Evolutionary conservation across 92 coral and sea anemone species (phyloP).

Genomic region (Parazoanthus atlanticus): DNA sequence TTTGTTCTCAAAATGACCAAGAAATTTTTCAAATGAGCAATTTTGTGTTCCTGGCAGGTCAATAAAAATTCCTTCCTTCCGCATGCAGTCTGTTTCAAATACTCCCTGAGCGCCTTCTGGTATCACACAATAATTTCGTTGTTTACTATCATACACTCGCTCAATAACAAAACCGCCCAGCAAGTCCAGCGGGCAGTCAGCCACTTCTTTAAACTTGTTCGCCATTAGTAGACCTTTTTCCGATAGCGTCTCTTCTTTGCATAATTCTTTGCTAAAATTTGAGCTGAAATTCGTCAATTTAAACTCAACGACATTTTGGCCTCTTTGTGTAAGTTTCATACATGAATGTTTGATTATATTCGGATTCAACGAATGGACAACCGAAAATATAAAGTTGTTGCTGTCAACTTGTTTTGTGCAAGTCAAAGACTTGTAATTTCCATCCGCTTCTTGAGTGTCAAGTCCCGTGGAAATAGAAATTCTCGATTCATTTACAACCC

Average conservation of each 20-base stretch:
- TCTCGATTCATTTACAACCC: conserved; percentile 17
- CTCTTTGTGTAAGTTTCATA: conserved; percentile 57
- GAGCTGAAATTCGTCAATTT: conserved; percentile 47
- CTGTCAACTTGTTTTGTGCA: conserved; percentile 17
- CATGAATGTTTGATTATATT: conserved; percentile 44
- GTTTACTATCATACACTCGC: conserved; percentile 53
- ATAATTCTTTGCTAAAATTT: conserved; percentile 22
- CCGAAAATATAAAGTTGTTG: background rate
- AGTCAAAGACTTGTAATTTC: conserved; percentile 3
- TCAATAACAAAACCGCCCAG: conserved; percentile 70
- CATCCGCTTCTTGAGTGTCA: background rate
- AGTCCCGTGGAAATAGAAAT: conserved; percentile 20
- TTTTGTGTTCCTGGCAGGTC: conserved; percentile 44
- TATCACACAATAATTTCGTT: conserved; percentile 47
- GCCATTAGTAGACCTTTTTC: conserved; percentile 58
- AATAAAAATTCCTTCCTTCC: conserved; percentile 69
- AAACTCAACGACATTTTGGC: conserved; percentile 60
- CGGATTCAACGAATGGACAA: background rate
- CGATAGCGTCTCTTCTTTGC: conserved; percentile 31
- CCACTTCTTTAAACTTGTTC: conserved; percentile 45
- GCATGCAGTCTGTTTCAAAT: conserved; percentile 75
- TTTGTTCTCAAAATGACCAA: conserved; percentile 36
- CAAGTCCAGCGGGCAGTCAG: conserved; percentile 68
- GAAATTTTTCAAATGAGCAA: conserved; percentile 50
- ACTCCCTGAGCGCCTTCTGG: conserved; percentile 47